Conservation (phyloP, 1,140 invertebrate genomes). For the Littorina saxatilis region DNA sequence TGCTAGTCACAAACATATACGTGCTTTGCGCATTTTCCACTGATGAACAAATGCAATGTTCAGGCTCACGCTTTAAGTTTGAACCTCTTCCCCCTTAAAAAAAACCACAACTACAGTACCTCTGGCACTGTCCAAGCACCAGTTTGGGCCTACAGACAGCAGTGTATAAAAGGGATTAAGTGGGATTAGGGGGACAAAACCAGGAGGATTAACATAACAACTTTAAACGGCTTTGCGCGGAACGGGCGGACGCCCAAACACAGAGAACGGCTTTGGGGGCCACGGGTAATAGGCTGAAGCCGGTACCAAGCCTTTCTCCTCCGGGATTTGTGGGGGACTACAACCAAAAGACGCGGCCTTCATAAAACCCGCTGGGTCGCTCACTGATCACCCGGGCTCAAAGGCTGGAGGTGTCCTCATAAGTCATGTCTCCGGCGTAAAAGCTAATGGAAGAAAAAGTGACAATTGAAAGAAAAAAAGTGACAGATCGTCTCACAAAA, state of each 20-base stretch:
- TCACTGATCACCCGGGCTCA: neutral
- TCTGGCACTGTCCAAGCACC: neutral
- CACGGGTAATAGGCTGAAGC: neutral
- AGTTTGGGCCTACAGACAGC: neutral
- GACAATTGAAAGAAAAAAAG: neutral
- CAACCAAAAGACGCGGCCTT: neutral
- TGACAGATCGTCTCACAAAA: neutral
- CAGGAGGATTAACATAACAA: neutral
- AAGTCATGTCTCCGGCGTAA: neutral
- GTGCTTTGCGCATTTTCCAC: no score
- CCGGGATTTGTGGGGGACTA: neutral
- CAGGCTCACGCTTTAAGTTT: no score
- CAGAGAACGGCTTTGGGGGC: neutral
- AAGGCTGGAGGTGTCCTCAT: neutral
- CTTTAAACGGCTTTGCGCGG: neutral
- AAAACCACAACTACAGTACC: neutral
- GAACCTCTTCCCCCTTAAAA: no score
- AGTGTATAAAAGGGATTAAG: constrained; percentile 2
- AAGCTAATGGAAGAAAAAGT: neutral
- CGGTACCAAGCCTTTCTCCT: neutral
- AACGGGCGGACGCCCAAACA: neutral
- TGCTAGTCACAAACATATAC: no score
- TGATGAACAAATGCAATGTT: no score
- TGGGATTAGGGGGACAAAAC: constrained; percentile 11
- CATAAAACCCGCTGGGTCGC: neutral